Conservation (phyloP, 2,113 vertebrate genomes). For the Oncorhynchus kisutch region DNA sequence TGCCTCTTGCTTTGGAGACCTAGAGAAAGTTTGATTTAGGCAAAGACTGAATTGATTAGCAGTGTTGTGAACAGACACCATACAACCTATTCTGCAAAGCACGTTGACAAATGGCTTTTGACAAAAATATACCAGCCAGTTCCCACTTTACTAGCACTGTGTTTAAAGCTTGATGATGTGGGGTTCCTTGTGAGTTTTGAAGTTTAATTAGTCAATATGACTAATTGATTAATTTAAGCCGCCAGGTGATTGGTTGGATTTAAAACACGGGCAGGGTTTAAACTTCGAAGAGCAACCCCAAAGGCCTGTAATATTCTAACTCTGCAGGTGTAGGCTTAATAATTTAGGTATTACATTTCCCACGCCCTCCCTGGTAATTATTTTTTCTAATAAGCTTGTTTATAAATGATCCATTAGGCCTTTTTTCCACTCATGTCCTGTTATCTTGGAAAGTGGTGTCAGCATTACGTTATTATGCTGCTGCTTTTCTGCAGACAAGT, state of each 20-base stretch:
- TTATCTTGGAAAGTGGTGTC: neutral
- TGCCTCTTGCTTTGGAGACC: too few species aligned
- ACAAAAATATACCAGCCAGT: neutral
- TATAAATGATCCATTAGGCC: neutral
- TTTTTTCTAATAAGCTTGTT: neutral
- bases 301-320: neutral
- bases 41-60: too few species aligned
- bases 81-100: too few species aligned
- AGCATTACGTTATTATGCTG: conserved; percentile 15
- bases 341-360: neutral
- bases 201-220: neutral
- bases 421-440: neutral
- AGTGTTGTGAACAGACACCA: too few species aligned
- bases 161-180: neutral
- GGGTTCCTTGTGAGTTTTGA: neutral
- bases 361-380: neutral
- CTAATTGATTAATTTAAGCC: neutral
- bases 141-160: neutral
- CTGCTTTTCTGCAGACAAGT: conserved; percentile 36
- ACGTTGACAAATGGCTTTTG: neutral
- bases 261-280: neutral
- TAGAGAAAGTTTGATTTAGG: too few species aligned
- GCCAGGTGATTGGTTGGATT: neutral
- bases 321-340: neutral
- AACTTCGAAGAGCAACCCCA: neutral